Evolutionary conservation across 2,888 invertebrate species (phyloP).

Genomic region (Thecophora atra): DNA sequence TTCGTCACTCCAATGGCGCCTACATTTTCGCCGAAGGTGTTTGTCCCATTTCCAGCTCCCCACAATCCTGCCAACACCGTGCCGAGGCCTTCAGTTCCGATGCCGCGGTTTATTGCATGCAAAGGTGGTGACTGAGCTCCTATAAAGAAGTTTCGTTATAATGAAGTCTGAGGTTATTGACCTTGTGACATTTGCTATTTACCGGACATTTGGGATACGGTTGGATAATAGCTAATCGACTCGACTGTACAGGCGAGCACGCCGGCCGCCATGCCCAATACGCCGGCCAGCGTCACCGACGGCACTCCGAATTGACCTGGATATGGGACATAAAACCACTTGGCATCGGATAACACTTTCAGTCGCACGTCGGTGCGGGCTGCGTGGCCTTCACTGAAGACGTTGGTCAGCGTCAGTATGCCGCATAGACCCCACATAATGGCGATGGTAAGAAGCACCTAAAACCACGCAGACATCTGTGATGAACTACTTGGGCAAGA

Average conservation of each 20-base stretch:
- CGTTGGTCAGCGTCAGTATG: conserved; percentile 73
- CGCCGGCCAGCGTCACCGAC: conserved; percentile 75
- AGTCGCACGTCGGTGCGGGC: conserved; percentile 79
- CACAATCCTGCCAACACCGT: conserved; percentile 84
- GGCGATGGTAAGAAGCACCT: conserved; percentile 80
- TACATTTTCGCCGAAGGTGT: conserved; percentile 90
- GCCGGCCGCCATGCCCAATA: conserved; percentile 81
- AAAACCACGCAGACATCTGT: conserved; percentile 8
- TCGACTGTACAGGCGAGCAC: conserved; percentile 83
- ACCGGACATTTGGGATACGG: conserved; percentile 86
- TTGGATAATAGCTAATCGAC: conserved; percentile 89
- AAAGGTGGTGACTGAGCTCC: conserved; percentile 84
- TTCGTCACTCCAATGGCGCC: conserved; percentile 89
- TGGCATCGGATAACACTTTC: conserved; percentile 74
- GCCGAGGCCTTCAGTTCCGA: conserved; percentile 85
- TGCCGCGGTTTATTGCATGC: conserved; percentile 88
- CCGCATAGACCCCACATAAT: conserved; percentile 81
- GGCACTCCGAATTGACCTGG: conserved; percentile 85
- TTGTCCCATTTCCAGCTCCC: conserved; percentile 87
- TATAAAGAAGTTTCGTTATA: conserved; percentile 51
- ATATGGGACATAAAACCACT: conserved; percentile 84
- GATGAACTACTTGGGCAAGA: not conserved
- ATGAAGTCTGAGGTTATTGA: not conserved
- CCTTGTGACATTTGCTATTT: conserved; percentile 24
- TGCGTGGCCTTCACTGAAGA: conserved; percentile 74